Evolutionary conservation across 2,797 vertebrate species (phyloP), one percentile per base, ranked within the genome.

Genomic region (Synaphobranchus kaupii): DNA sequence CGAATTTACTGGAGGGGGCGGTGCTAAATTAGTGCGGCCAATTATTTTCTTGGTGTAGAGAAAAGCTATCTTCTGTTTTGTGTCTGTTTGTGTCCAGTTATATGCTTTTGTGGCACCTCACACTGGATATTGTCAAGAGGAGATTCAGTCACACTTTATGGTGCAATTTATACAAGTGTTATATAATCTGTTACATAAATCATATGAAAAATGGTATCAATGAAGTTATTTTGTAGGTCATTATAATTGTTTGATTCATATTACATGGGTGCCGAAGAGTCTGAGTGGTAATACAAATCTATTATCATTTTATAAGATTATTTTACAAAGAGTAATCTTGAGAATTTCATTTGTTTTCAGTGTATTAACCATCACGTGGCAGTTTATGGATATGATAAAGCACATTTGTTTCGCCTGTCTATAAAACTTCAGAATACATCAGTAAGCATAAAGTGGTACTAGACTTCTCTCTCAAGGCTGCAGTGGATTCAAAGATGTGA

Each of bases 131-230:
- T 87, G 50, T 86, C 60, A 81, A n/a, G 60, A 82, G 54, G 56
- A 86, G 58, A 86, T 86, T 86, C 80, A 52, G 56, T 86, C 66
- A 82, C 80, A 86, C 80, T 84, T 73, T 73, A 44, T 84, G 66
- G 86, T 83, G 86, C 82, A 73, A 12, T 82, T 84, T 58, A 66
- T 84, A 47, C 56, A 10, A 68, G 44, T 47, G 20, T 15, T 85
- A 66, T 47, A 22, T 60, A 44, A 47, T 68, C 44, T 9, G 34
- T 44, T n/a, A 50, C 60, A 86, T 82, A 82, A 86, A 86, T 48
- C 78, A 81, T 25, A 81, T 48, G 78, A 81, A 81, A 81, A 81
- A 81, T 50, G 5, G 73, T 78, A 44, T 78, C 34, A 78, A 78
- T 78, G 73, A 81, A 81, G 78, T 81, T 50, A 48, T 13, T 81